These are phyloP conservation scores for Aythya baeri DNA, from an alignment of 2,113 vertebrate genomes.

Conservation along the genomic window DNA sequence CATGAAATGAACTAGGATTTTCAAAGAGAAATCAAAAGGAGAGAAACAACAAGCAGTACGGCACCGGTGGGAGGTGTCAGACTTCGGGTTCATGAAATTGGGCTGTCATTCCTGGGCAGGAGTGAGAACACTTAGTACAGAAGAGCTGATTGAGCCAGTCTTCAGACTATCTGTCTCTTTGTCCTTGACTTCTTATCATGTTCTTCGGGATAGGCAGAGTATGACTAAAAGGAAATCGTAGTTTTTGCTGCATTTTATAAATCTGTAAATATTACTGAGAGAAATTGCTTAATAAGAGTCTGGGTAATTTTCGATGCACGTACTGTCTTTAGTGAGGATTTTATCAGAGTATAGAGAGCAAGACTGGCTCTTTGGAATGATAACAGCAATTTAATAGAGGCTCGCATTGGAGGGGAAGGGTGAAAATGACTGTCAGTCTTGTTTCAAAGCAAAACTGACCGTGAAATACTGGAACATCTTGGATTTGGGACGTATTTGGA, in stretches of 20 bases:
- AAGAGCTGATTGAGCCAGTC: constrained; percentile 1
- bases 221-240: neutral
- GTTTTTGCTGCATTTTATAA: neutral
- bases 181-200: constrained; percentile 47
- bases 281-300: neutral
- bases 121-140: neutral
- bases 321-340: neutral
- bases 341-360: neutral
- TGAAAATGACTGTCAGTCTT: neutral
- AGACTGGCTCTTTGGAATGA: neutral
- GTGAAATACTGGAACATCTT: neutral
- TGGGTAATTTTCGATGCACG: neutral
- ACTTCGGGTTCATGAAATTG: neutral
- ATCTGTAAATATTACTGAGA: constrained; percentile 25
- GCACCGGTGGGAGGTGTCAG: neutral
- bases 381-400: neutral
- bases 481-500: neutral
- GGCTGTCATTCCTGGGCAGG: constrained; percentile 27
- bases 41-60: neutral
- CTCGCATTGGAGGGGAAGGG: neutral
- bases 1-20: neutral
- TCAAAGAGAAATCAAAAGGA: constrained; percentile 52
- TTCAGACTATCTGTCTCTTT: constrained; percentile 13
- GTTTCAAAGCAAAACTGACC: neutral
- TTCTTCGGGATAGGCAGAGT: neutral